Conservation (phyloP, 2,113 vertebrate genomes). For the Tetrao urogallus region DNA sequence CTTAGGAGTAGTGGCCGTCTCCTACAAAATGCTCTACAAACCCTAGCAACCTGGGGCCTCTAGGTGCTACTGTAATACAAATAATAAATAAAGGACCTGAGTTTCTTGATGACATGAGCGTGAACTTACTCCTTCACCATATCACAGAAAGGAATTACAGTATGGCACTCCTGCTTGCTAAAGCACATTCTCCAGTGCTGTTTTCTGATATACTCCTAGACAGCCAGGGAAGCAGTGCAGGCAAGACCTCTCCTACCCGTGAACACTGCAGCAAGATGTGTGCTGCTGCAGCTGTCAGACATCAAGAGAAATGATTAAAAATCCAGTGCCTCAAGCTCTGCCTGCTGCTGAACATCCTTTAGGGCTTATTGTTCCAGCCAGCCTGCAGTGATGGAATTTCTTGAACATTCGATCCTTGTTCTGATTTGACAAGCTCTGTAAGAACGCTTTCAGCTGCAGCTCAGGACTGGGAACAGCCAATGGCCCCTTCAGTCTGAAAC, state of each 20-base stretch:
- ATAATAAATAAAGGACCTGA: slow-evolving; percentile 12
- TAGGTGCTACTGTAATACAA: slow-evolving; percentile 50
- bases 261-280: background rate
- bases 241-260: background rate
- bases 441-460: background rate
- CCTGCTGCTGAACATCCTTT: background rate
- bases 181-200: background rate
- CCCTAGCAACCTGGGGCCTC: slow-evolving; percentile 22
- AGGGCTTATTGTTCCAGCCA: background rate
- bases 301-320: background rate
- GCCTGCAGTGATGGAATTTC: background rate
- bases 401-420: background rate
- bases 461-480: background rate
- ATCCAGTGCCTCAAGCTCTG: rapidly evolving
- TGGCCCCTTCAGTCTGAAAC: background rate
- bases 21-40: background rate
- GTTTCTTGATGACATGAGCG: background rate
- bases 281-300: background rate
- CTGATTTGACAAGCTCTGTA: background rate
- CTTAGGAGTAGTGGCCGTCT: background rate
- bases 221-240: background rate
- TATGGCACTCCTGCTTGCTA: background rate
- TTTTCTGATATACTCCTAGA: rapidly evolving
- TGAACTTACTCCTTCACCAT: rapidly evolving
- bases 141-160: rapidly evolving